phyloP scores from a whole-genome alignment of 2,797 vertebrate species.

The Pseudochromis fuscus region DNA sequence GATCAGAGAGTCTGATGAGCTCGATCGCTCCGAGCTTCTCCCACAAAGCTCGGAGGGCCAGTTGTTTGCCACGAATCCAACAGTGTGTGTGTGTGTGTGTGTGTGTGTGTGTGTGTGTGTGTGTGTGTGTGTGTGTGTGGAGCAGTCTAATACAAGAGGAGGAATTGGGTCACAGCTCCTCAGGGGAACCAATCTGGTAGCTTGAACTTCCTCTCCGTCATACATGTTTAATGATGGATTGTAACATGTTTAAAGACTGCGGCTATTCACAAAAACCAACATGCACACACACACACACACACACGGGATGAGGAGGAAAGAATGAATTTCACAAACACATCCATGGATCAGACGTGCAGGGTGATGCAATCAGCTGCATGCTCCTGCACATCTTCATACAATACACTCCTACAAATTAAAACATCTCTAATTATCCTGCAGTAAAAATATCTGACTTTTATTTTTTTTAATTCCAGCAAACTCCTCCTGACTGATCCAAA shows the following conservation, averaged over 20 bases:
- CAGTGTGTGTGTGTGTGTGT: constrained; percentile 33
- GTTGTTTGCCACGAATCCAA: constrained; percentile 57
- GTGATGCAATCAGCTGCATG: no score
- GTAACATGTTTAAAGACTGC: constrained; percentile 66
- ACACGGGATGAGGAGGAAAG: background rate
- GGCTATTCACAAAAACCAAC: constrained; percentile 31
- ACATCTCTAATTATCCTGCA: no score
- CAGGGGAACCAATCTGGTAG: constrained; percentile 68
- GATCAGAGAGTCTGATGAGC: no score
- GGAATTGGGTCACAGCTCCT: constrained; percentile 80
- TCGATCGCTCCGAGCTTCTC: no score
- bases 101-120: constrained; percentile 24
- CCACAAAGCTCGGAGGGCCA: background rate
- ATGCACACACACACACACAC: constrained; percentile 19
- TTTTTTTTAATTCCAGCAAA: background rate
- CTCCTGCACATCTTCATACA: no score
- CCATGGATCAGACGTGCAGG: no score
- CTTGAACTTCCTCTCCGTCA: constrained; percentile 73
- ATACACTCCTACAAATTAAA: no score
- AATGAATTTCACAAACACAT: background rate
- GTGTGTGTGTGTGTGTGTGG: constrained; percentile 35
- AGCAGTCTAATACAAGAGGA: constrained; percentile 65
- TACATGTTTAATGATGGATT: constrained; percentile 79
- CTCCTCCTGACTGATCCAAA: background rate
- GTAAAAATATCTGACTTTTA: no score